These are phyloP conservation scores for Calameuta pallipes DNA, from an alignment of 2,888 invertebrate species.

Conservation along the genomic window DNA sequence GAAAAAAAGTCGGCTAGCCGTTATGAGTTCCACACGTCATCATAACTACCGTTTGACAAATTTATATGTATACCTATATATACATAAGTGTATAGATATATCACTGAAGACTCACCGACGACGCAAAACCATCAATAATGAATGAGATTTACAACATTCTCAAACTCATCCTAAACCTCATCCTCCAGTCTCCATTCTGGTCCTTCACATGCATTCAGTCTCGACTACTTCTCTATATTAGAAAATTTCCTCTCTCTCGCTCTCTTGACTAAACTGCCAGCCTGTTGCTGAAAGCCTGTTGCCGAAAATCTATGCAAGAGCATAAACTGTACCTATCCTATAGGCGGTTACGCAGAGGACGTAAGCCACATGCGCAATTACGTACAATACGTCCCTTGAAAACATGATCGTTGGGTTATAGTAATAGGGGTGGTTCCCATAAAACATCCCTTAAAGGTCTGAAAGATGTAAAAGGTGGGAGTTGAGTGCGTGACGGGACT, in stretches of 20 bases:
- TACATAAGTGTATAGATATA: not conserved
- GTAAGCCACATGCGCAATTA: not conserved
- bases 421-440: not conserved
- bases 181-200: not conserved
- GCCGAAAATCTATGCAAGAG: not conserved
- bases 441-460: not conserved
- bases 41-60: not conserved
- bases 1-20: no score
- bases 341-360: not conserved
- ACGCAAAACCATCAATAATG: not conserved
- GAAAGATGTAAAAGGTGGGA: not conserved
- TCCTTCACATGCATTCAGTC: not conserved
- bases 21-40: no score
- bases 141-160: not conserved
- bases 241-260: not conserved
- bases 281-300: not conserved
- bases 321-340: not conserved
- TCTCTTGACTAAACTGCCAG: not conserved
- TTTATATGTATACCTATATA: no score
- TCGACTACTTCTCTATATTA: not conserved
- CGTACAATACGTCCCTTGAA: not conserved
- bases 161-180: not conserved
- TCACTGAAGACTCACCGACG: not conserved
- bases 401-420: not conserved
- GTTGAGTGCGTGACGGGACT: conserved; percentile 18